A percentile compares a stretch with the other conserved stretches of the same genome.
Evolutionary conservation across 2,797 vertebrate genomes (phyloP).

Genomic region (Peromyscus aztecus): DNA sequence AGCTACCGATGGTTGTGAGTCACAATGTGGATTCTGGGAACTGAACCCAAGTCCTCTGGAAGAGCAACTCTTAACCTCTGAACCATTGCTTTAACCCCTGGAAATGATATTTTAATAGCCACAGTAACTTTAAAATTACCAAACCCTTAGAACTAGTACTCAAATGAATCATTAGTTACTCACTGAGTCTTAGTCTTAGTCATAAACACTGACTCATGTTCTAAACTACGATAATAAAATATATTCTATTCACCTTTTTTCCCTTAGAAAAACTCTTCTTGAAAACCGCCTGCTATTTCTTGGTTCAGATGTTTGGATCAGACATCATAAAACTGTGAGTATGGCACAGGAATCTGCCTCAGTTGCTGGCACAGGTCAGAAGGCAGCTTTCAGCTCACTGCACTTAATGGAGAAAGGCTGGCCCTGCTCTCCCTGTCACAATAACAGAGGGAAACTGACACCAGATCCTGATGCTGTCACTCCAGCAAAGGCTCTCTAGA

Average conservation of each 20-base stretch:
- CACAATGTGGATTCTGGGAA: neutral
- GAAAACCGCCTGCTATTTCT: slow-evolving; percentile 84
- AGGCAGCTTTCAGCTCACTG: neutral
- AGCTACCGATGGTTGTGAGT: neutral
- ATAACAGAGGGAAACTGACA: neutral
- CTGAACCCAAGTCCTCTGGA: neutral
- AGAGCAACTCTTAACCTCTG: neutral
- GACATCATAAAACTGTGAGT: slow-evolving; percentile 89
- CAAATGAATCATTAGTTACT: slow-evolving; percentile 5
- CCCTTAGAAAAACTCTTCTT: slow-evolving; percentile 85
- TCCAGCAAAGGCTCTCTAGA: neutral
- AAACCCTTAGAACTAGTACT: slow-evolving; percentile 19
- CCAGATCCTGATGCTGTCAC: neutral
- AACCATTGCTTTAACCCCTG: neutral
- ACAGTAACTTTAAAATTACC: slow-evolving; percentile 12
- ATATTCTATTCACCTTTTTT: slow-evolving; percentile 67
- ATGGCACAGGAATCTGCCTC: neutral
- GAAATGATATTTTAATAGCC: slow-evolving; percentile 41
- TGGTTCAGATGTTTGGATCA: slow-evolving; percentile 83
- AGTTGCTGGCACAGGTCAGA: neutral
- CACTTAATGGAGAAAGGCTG: neutral
- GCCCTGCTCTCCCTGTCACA: neutral
- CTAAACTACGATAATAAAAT: slow-evolving; percentile 34
- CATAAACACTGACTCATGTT: neutral
- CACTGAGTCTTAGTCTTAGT: neutral